Conservation (phyloP, 2,113 vertebrate species). For the Aspiorhynchus laticeps region DNA sequence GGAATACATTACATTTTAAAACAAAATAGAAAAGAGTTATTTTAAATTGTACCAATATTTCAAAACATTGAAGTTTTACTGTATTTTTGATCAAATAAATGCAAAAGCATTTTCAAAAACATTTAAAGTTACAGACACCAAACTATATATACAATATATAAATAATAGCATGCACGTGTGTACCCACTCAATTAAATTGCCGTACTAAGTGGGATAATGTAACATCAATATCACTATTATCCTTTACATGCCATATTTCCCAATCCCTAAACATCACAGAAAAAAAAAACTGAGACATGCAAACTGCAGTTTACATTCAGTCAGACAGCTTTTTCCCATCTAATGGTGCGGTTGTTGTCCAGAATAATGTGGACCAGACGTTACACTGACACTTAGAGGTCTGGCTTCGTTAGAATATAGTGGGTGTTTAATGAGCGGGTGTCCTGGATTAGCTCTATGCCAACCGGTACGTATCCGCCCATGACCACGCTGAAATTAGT, state of each 20-base stretch:
- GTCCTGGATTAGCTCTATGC: conserved; percentile 21
- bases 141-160: neutral
- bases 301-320: neutral
- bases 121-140: neutral
- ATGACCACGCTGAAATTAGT: conserved; percentile 19
- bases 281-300: neutral
- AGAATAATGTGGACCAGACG: neutral
- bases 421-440: conserved; percentile 32
- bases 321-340: neutral
- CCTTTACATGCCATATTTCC: neutral
- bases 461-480: neutral
- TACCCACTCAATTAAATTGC: neutral
- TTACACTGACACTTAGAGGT: conserved; percentile 2
- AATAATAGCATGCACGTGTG: too few species aligned
- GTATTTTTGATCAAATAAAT: too few species aligned
- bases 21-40: too few species aligned
- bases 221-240: neutral
- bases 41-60: too few species aligned
- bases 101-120: neutral
- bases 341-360: neutral
- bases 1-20: too few species aligned
- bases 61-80: too few species aligned
- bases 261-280: neutral
- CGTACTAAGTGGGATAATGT: neutral
- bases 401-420: neutral